phyloP scores from a whole-genome alignment of 2,113 vertebrate genomes.

The Elgaria multicarinata region DNA sequence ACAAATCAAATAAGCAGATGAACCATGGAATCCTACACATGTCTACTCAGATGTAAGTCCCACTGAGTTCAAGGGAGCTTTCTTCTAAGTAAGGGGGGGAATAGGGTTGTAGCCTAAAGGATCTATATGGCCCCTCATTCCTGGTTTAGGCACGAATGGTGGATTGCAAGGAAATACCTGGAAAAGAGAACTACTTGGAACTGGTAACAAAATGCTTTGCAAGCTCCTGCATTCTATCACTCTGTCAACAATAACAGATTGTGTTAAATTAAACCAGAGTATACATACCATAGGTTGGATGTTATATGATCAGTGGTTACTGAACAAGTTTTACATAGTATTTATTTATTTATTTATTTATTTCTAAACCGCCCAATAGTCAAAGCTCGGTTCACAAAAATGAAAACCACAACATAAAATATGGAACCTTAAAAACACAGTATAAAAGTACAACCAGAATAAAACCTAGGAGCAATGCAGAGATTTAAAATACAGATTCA shows the following conservation, averaged over 20 bases:
- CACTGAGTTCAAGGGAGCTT: not conserved
- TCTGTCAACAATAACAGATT: not conserved
- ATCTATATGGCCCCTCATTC: not conserved
- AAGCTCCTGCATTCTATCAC: not conserved
- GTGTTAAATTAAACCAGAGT: not conserved
- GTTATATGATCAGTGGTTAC: not conserved
- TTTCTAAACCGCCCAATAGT: too few relatives aligned
- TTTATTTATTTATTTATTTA: too few relatives aligned
- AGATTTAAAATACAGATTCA: too few relatives aligned
- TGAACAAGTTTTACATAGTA: not conserved
- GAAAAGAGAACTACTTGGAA: not conserved
- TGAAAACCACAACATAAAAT: too few relatives aligned
- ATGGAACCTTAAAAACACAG: too few relatives aligned
- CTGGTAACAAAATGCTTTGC: not conserved
- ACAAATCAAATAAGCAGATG: not conserved
- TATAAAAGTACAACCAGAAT: too few relatives aligned
- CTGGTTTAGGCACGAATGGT: not conserved
- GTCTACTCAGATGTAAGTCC: not conserved
- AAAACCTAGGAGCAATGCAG: too few relatives aligned
- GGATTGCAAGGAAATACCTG: not conserved
- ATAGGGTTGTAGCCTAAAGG: not conserved
- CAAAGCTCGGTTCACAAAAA: too few relatives aligned
- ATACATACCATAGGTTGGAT: not conserved
- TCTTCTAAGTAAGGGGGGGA: not conserved
- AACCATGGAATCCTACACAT: not conserved